Evolutionary conservation across 1,140 invertebrate species (phyloP).

Genomic region (Leptopilina clavipes): DNA sequence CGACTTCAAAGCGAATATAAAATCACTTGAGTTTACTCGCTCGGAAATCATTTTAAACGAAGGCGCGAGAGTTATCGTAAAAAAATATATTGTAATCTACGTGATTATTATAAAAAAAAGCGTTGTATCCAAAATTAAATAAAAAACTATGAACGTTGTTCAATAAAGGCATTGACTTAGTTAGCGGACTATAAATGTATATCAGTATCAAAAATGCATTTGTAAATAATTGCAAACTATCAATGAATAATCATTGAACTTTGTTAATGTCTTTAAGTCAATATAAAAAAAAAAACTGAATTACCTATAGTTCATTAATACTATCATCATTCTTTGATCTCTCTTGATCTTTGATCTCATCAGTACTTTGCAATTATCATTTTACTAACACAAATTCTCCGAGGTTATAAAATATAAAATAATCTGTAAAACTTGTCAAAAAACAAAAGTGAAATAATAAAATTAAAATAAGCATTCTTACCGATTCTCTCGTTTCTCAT

Average conservation of each 20-base stretch:
- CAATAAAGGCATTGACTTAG: slow-evolving; percentile 11
- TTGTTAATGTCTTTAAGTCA: neutral
- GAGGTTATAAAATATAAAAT: slow-evolving; percentile 5
- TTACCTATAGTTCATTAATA: neutral
- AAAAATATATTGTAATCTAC: slow-evolving; percentile 28
- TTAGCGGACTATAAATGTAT: slow-evolving; percentile 19
- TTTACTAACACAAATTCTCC: slow-evolving; percentile 9
- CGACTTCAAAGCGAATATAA: neutral
- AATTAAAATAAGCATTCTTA: neutral
- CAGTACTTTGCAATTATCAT: slow-evolving; percentile 23
- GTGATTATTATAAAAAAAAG: slow-evolving; percentile 1
- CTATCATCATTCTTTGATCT: slow-evolving; percentile 15
- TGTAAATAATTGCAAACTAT: slow-evolving; percentile 8
- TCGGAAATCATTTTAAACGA: slow-evolving; percentile 28
- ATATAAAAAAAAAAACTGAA: neutral
- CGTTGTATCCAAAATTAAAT: slow-evolving; percentile 25
- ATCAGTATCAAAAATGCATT: neutral
- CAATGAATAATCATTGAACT: slow-evolving; percentile 2
- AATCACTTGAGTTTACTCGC: slow-evolving; percentile 5
- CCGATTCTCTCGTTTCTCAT: neutral
- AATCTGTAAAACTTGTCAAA: neutral
- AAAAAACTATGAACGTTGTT: slow-evolving; percentile 11
- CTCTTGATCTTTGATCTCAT: neutral
- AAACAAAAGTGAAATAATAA: slow-evolving; percentile 27
- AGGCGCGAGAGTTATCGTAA: slow-evolving; percentile 19